phyloP scores from a whole-genome alignment of 2,113 vertebrate genomes.

The Anarhynchus alexandrinus region DNA sequence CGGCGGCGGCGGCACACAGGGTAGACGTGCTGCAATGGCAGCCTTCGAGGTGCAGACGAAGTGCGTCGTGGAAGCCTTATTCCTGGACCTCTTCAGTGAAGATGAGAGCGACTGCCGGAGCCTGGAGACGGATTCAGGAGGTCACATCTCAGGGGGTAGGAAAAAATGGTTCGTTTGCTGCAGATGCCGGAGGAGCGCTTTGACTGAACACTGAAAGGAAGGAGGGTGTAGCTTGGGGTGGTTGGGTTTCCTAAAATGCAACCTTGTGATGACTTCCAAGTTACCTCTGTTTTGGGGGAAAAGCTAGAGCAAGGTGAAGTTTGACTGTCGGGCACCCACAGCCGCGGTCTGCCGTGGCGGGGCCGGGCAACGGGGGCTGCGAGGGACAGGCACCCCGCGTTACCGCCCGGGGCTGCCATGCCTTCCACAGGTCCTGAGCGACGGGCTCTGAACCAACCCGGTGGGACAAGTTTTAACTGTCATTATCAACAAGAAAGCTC shows the following conservation, averaged over 20 bases:
- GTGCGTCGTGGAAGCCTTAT: slow-evolving; percentile 3
- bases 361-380: rapidly evolving
- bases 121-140: neutral
- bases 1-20: neutral
- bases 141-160: neutral
- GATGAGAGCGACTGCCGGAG: rapidly evolving
- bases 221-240: neutral
- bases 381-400: rapidly evolving
- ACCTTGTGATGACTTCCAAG: too few relatives aligned
- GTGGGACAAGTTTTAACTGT: neutral
- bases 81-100: neutral
- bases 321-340: rapidly evolving
- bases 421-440: neutral
- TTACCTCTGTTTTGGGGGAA: neutral
- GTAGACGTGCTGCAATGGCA: neutral
- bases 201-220: neutral
- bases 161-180: neutral
- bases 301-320: too few relatives aligned
- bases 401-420: too few relatives aligned
- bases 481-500: neutral
- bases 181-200: neutral
- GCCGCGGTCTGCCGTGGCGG: neutral
- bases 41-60: slow-evolving; percentile 63
- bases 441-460: too few relatives aligned
- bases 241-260: neutral